A percentile compares a stretch with the other conserved stretches of the same genome.
Evolutionary conservation across 1,140 invertebrate genomes (phyloP).

Genomic region (Aradophagus sp.): DNA sequence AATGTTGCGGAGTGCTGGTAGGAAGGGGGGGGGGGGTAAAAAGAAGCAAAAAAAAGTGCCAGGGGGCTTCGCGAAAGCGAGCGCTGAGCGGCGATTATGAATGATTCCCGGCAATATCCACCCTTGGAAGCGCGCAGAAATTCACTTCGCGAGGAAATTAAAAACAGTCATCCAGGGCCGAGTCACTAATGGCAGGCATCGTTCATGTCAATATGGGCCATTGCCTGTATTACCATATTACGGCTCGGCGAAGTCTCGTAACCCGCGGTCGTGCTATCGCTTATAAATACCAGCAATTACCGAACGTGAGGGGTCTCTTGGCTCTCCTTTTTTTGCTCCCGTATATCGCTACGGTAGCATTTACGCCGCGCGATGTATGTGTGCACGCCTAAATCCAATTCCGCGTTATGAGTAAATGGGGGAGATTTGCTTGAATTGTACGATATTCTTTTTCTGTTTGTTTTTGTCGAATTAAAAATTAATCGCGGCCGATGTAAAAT

Average conservation of each 20-base stretch:
- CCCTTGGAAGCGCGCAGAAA: constrained; percentile 68
- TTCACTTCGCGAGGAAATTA: constrained; percentile 75
- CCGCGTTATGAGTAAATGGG: constrained; percentile 51
- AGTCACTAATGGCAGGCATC: constrained; percentile 73
- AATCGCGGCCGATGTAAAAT: constrained; percentile 39
- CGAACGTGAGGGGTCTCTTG: constrained; percentile 62
- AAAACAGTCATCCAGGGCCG: constrained; percentile 73
- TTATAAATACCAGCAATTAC: constrained; percentile 76
- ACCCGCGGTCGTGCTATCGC: constrained; percentile 66
- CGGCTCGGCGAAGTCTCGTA: constrained; percentile 62
- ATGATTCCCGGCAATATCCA: constrained; percentile 74
- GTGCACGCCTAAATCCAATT: constrained; percentile 54
- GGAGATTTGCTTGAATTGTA: constrained; percentile 48
- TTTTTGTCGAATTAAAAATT: constrained; percentile 49
- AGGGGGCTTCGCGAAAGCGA: constrained; percentile 43
- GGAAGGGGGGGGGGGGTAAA: constrained; percentile 5
- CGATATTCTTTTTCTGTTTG: constrained; percentile 45
- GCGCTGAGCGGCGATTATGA: constrained; percentile 68
- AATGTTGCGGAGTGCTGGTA: neutral
- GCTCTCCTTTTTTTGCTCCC: constrained; percentile 49
- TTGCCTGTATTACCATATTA: constrained; percentile 76
- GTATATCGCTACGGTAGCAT: constrained; percentile 56
- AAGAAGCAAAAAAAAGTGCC: constrained; percentile 29
- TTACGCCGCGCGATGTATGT: constrained; percentile 40
- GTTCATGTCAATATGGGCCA: constrained; percentile 76